Percentiles rank a stretch among this genome's conserved stretches.
Conservation (phyloP, 2,113 vertebrate species). For the Lophochroa leadbeateri region DNA sequence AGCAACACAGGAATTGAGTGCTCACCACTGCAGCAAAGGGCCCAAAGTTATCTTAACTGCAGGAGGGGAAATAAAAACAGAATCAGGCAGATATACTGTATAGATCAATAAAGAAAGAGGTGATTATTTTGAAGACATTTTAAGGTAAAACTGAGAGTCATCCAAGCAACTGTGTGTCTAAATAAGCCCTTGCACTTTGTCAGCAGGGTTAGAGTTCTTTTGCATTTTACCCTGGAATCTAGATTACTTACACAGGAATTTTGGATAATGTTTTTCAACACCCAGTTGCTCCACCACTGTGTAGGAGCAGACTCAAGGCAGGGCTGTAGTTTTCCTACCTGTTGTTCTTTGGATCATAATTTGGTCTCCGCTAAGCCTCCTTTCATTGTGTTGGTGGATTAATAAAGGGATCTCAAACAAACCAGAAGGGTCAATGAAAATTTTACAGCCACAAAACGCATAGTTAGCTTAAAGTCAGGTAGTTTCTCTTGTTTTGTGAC, state of each 20-base stretch:
- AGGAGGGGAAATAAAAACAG: background rate
- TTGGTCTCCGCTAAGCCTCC: background rate
- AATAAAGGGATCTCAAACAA: background rate
- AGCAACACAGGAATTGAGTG: background rate
- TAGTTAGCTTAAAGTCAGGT: background rate
- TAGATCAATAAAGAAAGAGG: background rate
- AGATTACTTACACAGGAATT: background rate
- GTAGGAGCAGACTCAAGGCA: background rate
- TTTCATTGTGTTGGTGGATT: background rate
- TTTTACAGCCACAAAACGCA: background rate
- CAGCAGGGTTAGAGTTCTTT: background rate
- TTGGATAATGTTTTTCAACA: background rate
- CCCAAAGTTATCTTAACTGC: background rate
- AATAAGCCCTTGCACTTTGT: background rate
- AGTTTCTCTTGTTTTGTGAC: background rate
- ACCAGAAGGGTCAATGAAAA: background rate
- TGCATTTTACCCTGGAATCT: background rate
- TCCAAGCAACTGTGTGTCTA: background rate
- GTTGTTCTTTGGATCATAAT: background rate
- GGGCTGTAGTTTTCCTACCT: background rate
- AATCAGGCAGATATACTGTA: background rate
- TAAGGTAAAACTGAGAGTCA: background rate
- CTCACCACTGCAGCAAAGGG: background rate
- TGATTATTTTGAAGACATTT: background rate
- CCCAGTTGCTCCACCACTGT: background rate